Evolutionary conservation across 2,797 vertebrate species (phyloP), one percentile per base, ranked within the genome.

Genomic region (Ceryle rudis): DNA sequence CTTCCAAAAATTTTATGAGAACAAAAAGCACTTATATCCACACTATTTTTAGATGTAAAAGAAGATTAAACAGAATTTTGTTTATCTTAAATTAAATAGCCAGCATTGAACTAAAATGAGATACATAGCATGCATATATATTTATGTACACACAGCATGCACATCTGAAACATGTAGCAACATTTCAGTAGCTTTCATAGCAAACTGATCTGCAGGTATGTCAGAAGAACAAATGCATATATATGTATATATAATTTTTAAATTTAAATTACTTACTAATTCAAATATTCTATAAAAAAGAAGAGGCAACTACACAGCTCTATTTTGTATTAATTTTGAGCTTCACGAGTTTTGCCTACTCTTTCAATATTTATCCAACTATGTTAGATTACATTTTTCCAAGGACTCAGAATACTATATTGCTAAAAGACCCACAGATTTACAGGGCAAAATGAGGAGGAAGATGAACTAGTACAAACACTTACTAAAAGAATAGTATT

Each of bases 31-130:
- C 25, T 93, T 93, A 92, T 35, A 94, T 55, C 41, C 51, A 42
- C 3, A 41, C 70, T 96, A 95, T 97, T 95, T 97, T 94, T 96
- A 96, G 91, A 81, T 2, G 14, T n/a, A 80, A 77, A 90, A 93
- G 75, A 93, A 73, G 60, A 78, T 60, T 70, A 89, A 92, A 93
- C 16, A 64, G 41, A 93, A 87, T 26, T 52, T 11, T 73, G 49
- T 89, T 96, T 95, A 81, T 88, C 69, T 95, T 46, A 81, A 92
- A 92, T 88, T 75, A 83, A 19, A 93, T 25, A 66, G 29, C 55
- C 1, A 8, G 6, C 31, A 54, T 2, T 47, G 77, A 88, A 72
- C 17, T 72, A 65, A 89, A 90, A 73, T 35, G 14, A 91, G n/a
- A 57, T 69, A 29, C 26, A 54, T 39, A 88, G 80, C 51, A 61